These are phyloP conservation scores for Xestia xanthographa DNA, from an alignment of 2,888 invertebrate genomes.

Conservation along the genomic window DNA sequence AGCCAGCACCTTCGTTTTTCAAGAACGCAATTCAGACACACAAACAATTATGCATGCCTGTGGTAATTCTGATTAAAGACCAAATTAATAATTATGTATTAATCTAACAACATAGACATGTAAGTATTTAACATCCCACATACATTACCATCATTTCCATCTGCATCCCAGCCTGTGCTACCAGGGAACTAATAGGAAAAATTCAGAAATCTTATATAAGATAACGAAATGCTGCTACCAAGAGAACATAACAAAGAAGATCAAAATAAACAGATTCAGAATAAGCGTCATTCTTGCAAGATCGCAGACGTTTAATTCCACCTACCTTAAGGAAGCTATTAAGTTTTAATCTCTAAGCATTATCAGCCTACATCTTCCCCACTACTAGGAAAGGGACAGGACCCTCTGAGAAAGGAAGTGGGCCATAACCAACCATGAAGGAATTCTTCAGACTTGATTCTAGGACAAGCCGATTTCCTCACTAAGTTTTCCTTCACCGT, in stretches of 20 bases:
- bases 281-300: background rate
- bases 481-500: background rate
- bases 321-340: background rate
- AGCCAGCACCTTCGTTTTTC: background rate
- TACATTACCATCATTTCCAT: background rate
- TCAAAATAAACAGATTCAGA: background rate
- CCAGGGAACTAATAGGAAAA: background rate
- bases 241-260: slow-evolving; percentile 17
- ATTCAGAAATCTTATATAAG: too few species aligned
- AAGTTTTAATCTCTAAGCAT: background rate
- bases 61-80: background rate
- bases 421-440: background rate
- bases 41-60: background rate
- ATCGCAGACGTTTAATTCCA: background rate
- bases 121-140: background rate
- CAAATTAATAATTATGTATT: background rate
- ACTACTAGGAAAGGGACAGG: background rate
- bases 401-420: background rate
- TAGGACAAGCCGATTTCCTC: background rate
- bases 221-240: background rate
- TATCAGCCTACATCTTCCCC: background rate
- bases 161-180: background rate
- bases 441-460: background rate
- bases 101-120: background rate
- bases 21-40: background rate